A percentile compares a stretch with the other conserved stretches of the same genome.
Conservation (phyloP, 2,888 invertebrate species). For the Stenodema calcarata region DNA sequence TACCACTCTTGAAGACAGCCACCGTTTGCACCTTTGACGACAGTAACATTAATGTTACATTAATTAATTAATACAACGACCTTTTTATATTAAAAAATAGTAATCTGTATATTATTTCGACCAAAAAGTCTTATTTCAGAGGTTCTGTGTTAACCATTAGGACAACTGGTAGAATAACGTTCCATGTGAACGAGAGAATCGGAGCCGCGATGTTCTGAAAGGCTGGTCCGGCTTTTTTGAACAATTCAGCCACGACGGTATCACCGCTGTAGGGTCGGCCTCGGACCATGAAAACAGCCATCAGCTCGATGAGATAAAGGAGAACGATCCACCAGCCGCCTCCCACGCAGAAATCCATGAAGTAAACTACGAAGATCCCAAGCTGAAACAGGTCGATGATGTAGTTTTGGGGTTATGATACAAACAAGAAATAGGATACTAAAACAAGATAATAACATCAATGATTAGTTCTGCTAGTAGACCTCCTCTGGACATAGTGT, state of each 20-base stretch:
- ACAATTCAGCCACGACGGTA: slow-evolving; percentile 69
- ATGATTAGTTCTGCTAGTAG: too few relatives aligned
- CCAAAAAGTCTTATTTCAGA: too few relatives aligned
- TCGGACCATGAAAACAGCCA: slow-evolving; percentile 84
- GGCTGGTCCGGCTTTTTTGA: slow-evolving; percentile 62
- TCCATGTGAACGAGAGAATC: slow-evolving; percentile 84
- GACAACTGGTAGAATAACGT: slow-evolving; percentile 81
- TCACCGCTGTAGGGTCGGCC: slow-evolving; percentile 87
- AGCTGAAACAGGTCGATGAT: slow-evolving; percentile 64
- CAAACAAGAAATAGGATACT: too few relatives aligned
- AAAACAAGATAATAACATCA: too few relatives aligned
- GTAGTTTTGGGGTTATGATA: too few relatives aligned
- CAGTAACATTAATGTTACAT: slow-evolving; percentile 17
- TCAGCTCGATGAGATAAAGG: slow-evolving; percentile 76
- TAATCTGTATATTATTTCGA: too few relatives aligned
- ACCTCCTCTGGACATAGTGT: too few relatives aligned
- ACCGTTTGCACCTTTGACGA: slow-evolving; percentile 68
- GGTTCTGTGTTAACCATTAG: slow-evolving; percentile 69
- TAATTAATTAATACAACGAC: not conserved
- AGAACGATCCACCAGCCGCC: slow-evolving; percentile 88
- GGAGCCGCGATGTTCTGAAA: slow-evolving; percentile 70
- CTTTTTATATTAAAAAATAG: too few relatives aligned
- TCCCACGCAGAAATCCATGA: slow-evolving; percentile 82
- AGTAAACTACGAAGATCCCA: slow-evolving; percentile 82
- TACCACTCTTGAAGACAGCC: slow-evolving; percentile 74